Conservation (phyloP, 2,888 invertebrate genomes). For the Phymatocera aterrima region DNA sequence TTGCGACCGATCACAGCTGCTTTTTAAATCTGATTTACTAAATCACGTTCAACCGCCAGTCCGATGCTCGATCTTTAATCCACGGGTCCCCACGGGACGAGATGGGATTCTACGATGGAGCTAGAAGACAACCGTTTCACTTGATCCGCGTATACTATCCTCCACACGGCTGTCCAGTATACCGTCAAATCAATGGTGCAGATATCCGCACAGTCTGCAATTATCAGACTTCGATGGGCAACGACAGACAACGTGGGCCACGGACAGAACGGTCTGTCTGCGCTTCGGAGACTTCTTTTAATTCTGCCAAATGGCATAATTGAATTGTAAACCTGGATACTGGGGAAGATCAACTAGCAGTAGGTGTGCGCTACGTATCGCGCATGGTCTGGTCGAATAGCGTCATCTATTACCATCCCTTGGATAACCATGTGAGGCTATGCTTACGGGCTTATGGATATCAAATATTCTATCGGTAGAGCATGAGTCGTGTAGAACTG, state of each 20-base stretch:
- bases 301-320: not conserved
- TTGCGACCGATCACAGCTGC: not conserved
- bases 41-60: slow-evolving; percentile 24
- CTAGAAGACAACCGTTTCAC: slow-evolving; percentile 12
- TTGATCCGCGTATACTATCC: not conserved
- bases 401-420: not conserved
- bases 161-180: not conserved
- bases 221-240: not conserved
- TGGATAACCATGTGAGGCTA: slow-evolving; percentile 15
- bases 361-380: not conserved
- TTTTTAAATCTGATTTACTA: not conserved
- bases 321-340: not conserved
- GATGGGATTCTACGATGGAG: not conserved
- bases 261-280: not conserved
- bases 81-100: not conserved
- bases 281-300: not conserved
- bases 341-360: not conserved
- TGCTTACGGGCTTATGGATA: slow-evolving; percentile 46
- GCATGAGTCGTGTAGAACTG: slow-evolving; percentile 44
- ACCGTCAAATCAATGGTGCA: slow-evolving; percentile 7
- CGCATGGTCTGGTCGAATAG: not conserved
- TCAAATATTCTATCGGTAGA: slow-evolving; percentile 44
- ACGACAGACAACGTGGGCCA: not conserved
- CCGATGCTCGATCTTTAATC: slow-evolving; percentile 10
- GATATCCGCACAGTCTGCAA: not conserved